Evolutionary conservation across 2,888 invertebrate species (phyloP).

Genomic region (Sphaerophoria rueppellii): DNA sequence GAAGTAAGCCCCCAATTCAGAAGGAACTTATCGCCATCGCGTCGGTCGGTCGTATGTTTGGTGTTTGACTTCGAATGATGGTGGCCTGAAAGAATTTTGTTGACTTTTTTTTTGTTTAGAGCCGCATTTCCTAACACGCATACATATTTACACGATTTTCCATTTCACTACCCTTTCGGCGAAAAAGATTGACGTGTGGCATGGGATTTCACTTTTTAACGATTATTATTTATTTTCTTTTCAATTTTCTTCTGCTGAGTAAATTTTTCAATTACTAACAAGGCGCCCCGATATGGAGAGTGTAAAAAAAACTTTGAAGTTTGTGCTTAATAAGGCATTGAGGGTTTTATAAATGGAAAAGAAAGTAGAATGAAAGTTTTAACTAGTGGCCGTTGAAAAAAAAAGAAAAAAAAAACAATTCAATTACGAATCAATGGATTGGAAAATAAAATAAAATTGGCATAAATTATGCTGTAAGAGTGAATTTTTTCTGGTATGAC

Average conservation of each 20-base stretch:
- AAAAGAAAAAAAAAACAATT: background rate
- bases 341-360: constrained; percentile 15
- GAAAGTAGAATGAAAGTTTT: constrained; percentile 29
- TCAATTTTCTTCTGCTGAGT: constrained; percentile 2
- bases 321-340: constrained; percentile 15
- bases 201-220: background rate
- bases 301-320: constrained; percentile 10
- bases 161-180: background rate
- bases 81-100: background rate
- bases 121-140: background rate
- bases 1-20: constrained; percentile 13
- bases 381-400: background rate
- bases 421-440: constrained; percentile 12
- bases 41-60: too few species aligned
- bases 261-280: constrained; percentile 8
- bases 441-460: background rate
- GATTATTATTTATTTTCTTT: background rate
- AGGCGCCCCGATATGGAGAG: background rate
- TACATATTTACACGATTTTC: constrained; percentile 15
- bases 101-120: background rate
- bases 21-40: background rate
- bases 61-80: background rate
- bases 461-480: background rate
- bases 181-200: constrained; percentile 9
- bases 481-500: background rate